phyloP scores from a whole-genome alignment of 2,113 vertebrate species.

The Ceyx melanurus region DNA sequence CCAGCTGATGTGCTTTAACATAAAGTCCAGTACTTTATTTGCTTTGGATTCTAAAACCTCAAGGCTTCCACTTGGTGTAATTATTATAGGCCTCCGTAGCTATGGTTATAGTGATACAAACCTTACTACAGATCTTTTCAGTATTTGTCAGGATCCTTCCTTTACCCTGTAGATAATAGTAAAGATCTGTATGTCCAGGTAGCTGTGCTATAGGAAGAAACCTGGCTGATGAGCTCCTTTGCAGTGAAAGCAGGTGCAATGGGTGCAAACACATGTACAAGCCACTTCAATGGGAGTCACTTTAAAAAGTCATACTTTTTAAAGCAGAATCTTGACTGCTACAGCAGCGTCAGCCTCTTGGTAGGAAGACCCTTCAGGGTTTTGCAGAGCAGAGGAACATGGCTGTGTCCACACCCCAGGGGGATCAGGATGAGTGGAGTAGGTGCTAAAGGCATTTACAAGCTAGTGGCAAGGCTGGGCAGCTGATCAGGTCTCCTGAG shows the following conservation, averaged over 20 bases:
- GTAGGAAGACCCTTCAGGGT: not conserved
- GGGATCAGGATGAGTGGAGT: accelerated
- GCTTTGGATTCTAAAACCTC: not conserved
- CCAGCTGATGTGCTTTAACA: not conserved
- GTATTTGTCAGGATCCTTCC: not conserved
- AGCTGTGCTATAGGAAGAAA: not conserved
- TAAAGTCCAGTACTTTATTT: not conserved
- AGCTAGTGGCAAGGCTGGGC: not conserved
- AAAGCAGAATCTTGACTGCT: not conserved
- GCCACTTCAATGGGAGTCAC: not conserved
- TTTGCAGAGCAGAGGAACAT: not conserved
- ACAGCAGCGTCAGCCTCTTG: not conserved
- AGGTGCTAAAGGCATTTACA: not conserved
- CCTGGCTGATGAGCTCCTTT: not conserved
- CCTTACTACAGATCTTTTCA: not conserved
- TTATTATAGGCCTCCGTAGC: not conserved
- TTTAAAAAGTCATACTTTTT: not conserved
- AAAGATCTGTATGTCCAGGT: not conserved
- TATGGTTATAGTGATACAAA: not conserved
- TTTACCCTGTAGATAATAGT: not conserved
- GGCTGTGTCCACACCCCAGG: not conserved
- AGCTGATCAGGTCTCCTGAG: not conserved
- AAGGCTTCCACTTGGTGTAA: not conserved
- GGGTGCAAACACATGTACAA: not conserved
- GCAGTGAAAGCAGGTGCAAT: not conserved